Percentiles rank a stretch among this genome's conserved stretches.
phyloP scores from a whole-genome alignment of 2,113 vertebrate species.

The Deroptyus accipitrinus region DNA sequence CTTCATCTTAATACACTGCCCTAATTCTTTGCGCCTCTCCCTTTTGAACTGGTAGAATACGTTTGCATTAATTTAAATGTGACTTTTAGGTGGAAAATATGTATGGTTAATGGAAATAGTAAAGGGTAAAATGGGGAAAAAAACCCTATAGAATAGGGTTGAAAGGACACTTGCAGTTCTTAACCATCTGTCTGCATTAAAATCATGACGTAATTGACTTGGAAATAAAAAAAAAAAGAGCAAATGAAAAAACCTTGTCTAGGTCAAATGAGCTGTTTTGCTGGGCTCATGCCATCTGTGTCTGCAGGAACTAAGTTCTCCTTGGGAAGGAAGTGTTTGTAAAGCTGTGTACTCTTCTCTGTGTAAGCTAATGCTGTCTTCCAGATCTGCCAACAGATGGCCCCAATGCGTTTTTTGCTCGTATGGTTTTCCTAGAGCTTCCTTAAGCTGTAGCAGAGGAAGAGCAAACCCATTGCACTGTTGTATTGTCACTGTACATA shows the following conservation, averaged over 20 bases:
- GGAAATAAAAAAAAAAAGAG: accelerated
- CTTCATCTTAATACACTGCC: background rate
- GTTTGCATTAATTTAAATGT: background rate
- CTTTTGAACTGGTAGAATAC: background rate
- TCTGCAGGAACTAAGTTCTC: background rate
- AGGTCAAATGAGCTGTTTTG: background rate
- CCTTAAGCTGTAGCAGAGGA: background rate
- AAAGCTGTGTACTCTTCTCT: background rate
- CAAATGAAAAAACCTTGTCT: too few species aligned
- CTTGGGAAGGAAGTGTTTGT: background rate
- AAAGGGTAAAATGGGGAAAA: background rate
- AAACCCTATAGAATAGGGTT: background rate
- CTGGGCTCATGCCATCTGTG: background rate
- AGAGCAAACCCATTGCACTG: background rate
- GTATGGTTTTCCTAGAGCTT: background rate
- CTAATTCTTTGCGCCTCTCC: background rate
- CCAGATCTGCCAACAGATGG: slow-evolving; percentile 44
- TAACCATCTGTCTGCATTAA: background rate
- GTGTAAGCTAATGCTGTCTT: background rate
- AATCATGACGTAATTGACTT: background rate
- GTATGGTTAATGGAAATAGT: background rate
- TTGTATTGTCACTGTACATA: background rate
- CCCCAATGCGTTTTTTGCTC: slow-evolving; percentile 20
- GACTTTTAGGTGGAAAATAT: background rate
- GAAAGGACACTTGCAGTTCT: background rate